Evolutionary conservation across 2,113 vertebrate species (phyloP).

Genomic region (Ptychochromis oligacanthus): DNA sequence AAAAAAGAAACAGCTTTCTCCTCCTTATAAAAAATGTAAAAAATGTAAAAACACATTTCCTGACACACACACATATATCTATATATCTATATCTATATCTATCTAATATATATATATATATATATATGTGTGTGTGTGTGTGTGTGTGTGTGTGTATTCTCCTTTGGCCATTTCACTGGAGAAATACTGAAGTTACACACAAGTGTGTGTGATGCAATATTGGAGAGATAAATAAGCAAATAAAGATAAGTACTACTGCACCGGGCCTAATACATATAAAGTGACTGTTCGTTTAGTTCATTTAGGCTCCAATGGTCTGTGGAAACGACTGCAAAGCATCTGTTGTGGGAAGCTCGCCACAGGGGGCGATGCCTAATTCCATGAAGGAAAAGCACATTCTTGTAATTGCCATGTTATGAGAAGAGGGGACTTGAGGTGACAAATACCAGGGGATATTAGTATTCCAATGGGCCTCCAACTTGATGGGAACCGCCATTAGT

Average conservation of each 20-base stretch:
- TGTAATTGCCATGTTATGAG: slow-evolving; percentile 69
- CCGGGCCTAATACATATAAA: slow-evolving; percentile 63
- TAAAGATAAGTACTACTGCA: slow-evolving; percentile 48
- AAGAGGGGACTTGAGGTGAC: slow-evolving; percentile 58
- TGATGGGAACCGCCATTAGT: slow-evolving; percentile 77
- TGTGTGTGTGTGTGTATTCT: too few species aligned
- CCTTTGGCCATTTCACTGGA: slow-evolving; percentile 9
- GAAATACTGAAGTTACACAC: not conserved
- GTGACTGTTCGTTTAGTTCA: slow-evolving; percentile 73
- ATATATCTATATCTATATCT: too few species aligned
- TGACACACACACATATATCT: too few species aligned
- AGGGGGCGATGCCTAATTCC: slow-evolving; percentile 68
- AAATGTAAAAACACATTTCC: not conserved
- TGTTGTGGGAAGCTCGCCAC: slow-evolving; percentile 63
- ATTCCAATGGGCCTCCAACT: slow-evolving; percentile 65
- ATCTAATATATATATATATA: too few species aligned
- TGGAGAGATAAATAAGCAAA: slow-evolving; percentile 57
- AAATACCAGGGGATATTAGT: slow-evolving; percentile 67
- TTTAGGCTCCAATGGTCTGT: slow-evolving; percentile 72
- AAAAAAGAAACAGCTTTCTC: not conserved
- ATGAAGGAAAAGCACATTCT: slow-evolving; percentile 68
- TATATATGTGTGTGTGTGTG: too few species aligned
- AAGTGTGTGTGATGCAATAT: slow-evolving; percentile 3
- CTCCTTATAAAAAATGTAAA: not conserved
- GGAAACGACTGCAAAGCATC: slow-evolving; percentile 68